phyloP scores from a whole-genome alignment of 1,140 invertebrate species.

The Pseudomyrmex flavicornis region DNA sequence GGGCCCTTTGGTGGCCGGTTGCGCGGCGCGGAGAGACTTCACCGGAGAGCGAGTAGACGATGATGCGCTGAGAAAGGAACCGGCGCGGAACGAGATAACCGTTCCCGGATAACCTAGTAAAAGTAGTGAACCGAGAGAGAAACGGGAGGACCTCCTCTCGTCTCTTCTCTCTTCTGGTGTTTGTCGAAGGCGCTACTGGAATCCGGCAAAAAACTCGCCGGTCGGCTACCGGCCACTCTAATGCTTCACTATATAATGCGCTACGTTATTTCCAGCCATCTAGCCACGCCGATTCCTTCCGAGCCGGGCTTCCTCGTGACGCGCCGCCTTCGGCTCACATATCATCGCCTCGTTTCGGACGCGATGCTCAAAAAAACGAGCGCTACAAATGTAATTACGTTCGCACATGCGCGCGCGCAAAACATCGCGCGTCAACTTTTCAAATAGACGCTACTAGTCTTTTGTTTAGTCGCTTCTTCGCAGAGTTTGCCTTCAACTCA shows the following conservation, averaged over 20 bases:
- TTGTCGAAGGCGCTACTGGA: slow-evolving; percentile 84
- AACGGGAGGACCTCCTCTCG: slow-evolving; percentile 65
- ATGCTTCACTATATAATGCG: slow-evolving; percentile 81
- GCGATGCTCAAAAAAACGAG: slow-evolving; percentile 11
- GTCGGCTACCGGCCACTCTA: slow-evolving; percentile 83
- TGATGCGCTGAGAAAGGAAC: slow-evolving; percentile 66
- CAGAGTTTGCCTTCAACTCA: too few relatives aligned
- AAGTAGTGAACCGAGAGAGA: slow-evolving; percentile 75
- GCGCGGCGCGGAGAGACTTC: not conserved
- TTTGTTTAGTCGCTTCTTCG: too few relatives aligned
- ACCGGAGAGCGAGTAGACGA: slow-evolving; percentile 22
- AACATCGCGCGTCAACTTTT: not conserved
- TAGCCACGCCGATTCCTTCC: slow-evolving; percentile 29
- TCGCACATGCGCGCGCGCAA: not conserved
- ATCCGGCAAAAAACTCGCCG: slow-evolving; percentile 82
- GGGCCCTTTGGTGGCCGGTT: slow-evolving; percentile 14
- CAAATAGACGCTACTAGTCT: not conserved
- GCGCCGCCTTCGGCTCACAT: slow-evolving; percentile 37
- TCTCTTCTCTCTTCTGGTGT: slow-evolving; percentile 71
- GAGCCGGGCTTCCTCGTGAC: slow-evolving; percentile 40
- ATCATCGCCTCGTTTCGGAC: slow-evolving; percentile 45
- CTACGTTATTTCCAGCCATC: slow-evolving; percentile 78
- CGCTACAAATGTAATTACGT: slow-evolving; percentile 5
- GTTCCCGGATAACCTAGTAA: slow-evolving; percentile 80
- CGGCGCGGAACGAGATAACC: slow-evolving; percentile 73